Evolutionary conservation across 2,797 vertebrate genomes (phyloP).

Genomic region (Chelidonichthys spinosus): DNA sequence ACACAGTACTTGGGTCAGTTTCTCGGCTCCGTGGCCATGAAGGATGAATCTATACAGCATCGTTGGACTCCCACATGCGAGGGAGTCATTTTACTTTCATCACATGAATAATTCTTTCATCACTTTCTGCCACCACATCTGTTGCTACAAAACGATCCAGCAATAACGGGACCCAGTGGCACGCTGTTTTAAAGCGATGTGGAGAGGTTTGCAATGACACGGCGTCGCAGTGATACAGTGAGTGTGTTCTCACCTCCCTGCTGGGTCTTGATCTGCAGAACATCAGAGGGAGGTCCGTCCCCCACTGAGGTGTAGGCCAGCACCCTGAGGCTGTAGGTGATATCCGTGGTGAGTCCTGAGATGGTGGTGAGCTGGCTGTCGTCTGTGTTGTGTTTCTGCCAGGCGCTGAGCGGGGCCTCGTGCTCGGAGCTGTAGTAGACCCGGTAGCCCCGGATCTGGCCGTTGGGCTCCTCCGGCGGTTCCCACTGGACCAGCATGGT

Average conservation of each 20-base stretch:
- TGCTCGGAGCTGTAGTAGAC: slow-evolving; percentile 91
- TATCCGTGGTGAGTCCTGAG: slow-evolving; percentile 89
- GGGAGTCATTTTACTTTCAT: background rate
- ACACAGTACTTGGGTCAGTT: too few species aligned
- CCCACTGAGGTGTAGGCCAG: slow-evolving; percentile 95
- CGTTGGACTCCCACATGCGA: background rate
- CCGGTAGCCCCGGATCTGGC: slow-evolving; percentile 92
- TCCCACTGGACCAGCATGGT: slow-evolving; percentile 98
- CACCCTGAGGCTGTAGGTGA: slow-evolving; percentile 93
- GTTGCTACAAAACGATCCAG: background rate
- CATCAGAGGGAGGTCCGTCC: slow-evolving; percentile 92
- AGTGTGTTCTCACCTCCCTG: slow-evolving; percentile 87
- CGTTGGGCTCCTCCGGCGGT: slow-evolving; percentile 94
- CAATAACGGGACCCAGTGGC: background rate
- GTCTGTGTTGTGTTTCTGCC: slow-evolving; percentile 94
- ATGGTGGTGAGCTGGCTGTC: slow-evolving; percentile 92
- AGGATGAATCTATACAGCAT: background rate
- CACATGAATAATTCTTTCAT: background rate
- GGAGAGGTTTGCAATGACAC: background rate
- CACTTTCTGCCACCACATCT: background rate
- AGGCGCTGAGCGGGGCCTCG: slow-evolving; percentile 86
- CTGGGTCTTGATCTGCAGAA: slow-evolving; percentile 95
- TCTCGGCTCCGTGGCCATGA: too few species aligned
- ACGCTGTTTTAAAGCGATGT: background rate
- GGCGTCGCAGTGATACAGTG: background rate